Conservation (phyloP, 2,888 invertebrate species). For the Podotricha telesiphe region DNA sequence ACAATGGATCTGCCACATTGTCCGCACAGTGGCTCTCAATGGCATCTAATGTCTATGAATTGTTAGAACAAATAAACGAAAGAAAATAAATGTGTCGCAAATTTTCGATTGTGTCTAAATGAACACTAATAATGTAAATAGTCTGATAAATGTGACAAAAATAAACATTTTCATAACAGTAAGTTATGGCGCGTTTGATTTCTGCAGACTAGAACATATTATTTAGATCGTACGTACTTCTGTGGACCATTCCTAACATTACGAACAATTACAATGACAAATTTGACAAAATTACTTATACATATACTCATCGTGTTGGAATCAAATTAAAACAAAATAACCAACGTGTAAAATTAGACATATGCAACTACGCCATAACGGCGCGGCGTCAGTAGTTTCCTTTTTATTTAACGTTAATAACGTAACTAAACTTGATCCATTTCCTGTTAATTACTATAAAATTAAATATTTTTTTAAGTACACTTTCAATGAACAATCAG, state of each 20-base stretch:
- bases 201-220: too few relatives aligned
- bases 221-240: too few relatives aligned
- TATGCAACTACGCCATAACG: too few relatives aligned
- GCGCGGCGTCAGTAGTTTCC: too few relatives aligned
- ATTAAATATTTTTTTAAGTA: slow-evolving; percentile 37
- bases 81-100: slow-evolving; percentile 42
- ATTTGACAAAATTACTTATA: too few relatives aligned
- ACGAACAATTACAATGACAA: too few relatives aligned
- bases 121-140: not conserved
- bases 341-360: too few relatives aligned
- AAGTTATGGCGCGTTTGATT: too few relatives aligned
- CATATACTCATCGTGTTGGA: too few relatives aligned
- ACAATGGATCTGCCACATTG: slow-evolving; percentile 55
- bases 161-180: too few relatives aligned
- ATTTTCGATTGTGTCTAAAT: slow-evolving; percentile 2
- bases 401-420: not conserved
- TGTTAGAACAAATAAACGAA: slow-evolving; percentile 56
- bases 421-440: not conserved
- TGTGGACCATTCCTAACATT: too few relatives aligned
- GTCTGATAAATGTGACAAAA: not conserved
- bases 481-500: slow-evolving; percentile 7
- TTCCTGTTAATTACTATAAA: slow-evolving; percentile 46
- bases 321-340: too few relatives aligned
- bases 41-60: slow-evolving; percentile 61
- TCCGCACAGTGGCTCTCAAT: slow-evolving; percentile 70